phyloP scores from a whole-genome alignment of 2,797 vertebrate species.

The Melanotaenia maccullochi region DNA sequence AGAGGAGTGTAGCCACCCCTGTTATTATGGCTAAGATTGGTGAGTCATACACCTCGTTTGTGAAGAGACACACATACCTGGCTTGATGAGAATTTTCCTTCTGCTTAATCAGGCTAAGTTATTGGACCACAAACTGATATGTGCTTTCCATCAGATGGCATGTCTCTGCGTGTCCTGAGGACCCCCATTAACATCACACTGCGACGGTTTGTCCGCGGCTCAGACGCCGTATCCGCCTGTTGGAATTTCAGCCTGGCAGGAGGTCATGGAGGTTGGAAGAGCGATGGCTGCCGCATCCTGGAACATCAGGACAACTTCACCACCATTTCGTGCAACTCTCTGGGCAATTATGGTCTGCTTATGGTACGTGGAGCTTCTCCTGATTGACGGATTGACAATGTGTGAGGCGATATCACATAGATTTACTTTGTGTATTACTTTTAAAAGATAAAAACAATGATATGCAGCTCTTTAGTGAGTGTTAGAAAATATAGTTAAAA shows the following conservation, averaged over 20 bases:
- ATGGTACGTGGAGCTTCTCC: slow-evolving; percentile 85
- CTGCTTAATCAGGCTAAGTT: neutral
- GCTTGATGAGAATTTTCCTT: neutral
- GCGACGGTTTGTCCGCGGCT: slow-evolving; percentile 89
- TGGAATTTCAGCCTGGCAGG: slow-evolving; percentile 93
- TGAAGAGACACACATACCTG: neutral
- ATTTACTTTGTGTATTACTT: neutral
- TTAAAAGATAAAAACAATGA: neutral
- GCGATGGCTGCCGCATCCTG: slow-evolving; percentile 90
- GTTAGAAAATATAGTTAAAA: neutral
- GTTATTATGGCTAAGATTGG: slow-evolving; percentile 95
- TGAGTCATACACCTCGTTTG: slow-evolving; percentile 64
- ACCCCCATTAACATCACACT: slow-evolving; percentile 90
- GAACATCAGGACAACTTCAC: slow-evolving; percentile 93
- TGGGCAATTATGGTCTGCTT: slow-evolving; percentile 93
- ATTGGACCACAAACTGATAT: neutral
- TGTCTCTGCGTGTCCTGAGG: slow-evolving; percentile 75
- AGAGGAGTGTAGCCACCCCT: slow-evolving; percentile 91
- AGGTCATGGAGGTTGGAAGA: slow-evolving; percentile 94
- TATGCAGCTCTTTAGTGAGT: slow-evolving; percentile 12
- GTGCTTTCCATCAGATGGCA: slow-evolving; percentile 82
- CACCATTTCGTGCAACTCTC: slow-evolving; percentile 91
- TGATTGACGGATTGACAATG: neutral
- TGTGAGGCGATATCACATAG: neutral
- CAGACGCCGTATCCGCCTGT: slow-evolving; percentile 89